Conservation (phyloP, 2,888 invertebrate species). For the Polia nebulosa region DNA sequence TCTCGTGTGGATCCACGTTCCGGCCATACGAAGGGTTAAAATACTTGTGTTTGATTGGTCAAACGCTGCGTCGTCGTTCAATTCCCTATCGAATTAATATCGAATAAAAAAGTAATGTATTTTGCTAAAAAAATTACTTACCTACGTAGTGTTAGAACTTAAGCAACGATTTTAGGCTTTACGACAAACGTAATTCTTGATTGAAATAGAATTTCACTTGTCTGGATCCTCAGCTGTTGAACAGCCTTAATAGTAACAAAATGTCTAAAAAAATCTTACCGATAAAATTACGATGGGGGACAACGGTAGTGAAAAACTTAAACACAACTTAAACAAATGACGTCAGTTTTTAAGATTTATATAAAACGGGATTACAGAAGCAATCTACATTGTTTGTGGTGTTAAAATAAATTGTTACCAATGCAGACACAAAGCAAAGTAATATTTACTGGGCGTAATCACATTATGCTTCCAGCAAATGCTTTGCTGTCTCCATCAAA, state of each 20-base stretch:
- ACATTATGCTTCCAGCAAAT: slow-evolving; percentile 57
- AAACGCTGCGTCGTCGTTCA: too few species aligned
- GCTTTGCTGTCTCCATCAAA: slow-evolving; percentile 48
- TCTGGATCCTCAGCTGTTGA: too few species aligned
- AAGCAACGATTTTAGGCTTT: too few species aligned
- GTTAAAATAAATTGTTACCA: slow-evolving; percentile 45
- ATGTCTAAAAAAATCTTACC: background rate
- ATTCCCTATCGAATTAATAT: too few species aligned
- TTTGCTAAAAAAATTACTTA: too few species aligned
- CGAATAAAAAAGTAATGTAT: too few species aligned
- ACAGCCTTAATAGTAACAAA: background rate
- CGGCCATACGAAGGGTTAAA: too few species aligned
- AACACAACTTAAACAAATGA: background rate
- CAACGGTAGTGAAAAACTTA: background rate
- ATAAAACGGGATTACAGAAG: slow-evolving; percentile 12
- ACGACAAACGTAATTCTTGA: too few species aligned
- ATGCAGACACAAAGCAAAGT: slow-evolving; percentile 60
- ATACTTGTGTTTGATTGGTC: too few species aligned
- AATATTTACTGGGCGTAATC: slow-evolving; percentile 68
- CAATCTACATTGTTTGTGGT: slow-evolving; percentile 30
- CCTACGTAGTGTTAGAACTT: too few species aligned
- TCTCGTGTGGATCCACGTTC: too few species aligned
- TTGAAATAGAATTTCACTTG: too few species aligned
- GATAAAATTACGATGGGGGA: background rate
- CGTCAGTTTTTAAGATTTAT: background rate